Evolutionary conservation across 2,888 invertebrate genomes (phyloP).

Genomic region (Drosophila testacea): DNA sequence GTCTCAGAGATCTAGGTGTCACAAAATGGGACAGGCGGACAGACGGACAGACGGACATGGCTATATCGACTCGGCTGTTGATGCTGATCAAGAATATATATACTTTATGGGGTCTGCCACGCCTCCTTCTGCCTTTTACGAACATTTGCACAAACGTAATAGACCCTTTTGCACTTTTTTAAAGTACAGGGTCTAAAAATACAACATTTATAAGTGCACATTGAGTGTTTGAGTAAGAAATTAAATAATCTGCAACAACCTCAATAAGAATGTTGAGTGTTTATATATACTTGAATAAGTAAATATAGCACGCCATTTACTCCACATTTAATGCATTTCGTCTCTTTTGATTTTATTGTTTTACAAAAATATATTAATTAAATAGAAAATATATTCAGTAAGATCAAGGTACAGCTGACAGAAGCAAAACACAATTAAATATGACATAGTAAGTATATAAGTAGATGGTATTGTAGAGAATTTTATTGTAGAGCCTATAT

Average conservation of each 20-base stretch:
- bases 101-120: no score
- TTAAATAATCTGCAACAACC: constrained; percentile 51
- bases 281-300: constrained; percentile 21
- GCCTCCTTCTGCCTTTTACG: no score
- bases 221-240: constrained; percentile 1
- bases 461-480: constrained; percentile 32
- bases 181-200: neutral
- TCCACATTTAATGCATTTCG: constrained; percentile 48
- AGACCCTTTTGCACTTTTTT: no score
- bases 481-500: constrained; percentile 30
- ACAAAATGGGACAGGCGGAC: no score
- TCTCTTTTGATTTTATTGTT: neutral
- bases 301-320: constrained; percentile 73
- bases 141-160: no score
- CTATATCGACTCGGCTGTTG: no score
- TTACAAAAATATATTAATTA: constrained; percentile 23
- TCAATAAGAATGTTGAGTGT: constrained; percentile 51
- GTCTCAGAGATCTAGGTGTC: no score
- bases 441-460: constrained; percentile 8
- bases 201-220: neutral
- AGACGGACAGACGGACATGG: no score
- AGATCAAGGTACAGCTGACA: constrained; percentile 71
- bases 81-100: no score
- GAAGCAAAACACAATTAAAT: constrained; percentile 55
- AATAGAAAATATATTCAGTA: constrained; percentile 56